A percentile compares a stretch with the other conserved stretches of the same genome.
Conservation (phyloP, 1,140 invertebrate species). For the Nylanderia fulva region DNA sequence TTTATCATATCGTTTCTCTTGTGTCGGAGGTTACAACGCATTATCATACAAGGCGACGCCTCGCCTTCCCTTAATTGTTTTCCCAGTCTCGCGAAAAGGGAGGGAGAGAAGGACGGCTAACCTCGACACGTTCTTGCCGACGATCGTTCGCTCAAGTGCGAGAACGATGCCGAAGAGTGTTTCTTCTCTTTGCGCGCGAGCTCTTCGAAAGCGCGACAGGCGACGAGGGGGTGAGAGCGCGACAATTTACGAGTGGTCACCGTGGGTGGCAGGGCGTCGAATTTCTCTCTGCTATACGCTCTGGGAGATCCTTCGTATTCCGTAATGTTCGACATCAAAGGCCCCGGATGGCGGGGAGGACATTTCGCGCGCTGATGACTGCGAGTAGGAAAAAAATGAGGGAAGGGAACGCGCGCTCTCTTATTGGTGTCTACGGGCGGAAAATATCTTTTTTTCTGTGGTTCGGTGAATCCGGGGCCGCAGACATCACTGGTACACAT, state of each 20-base stretch:
- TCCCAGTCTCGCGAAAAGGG: conserved; percentile 50
- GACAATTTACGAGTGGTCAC: conserved; percentile 72
- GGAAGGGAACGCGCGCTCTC: background rate
- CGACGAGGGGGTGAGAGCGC: conserved; percentile 23
- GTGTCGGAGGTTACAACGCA: conserved; percentile 80
- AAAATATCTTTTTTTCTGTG: conserved; percentile 50
- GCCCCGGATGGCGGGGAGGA: background rate
- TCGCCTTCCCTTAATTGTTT: conserved; percentile 82
- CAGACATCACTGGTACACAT: conserved; percentile 22
- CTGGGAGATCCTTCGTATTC: conserved; percentile 54
- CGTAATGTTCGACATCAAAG: conserved; percentile 68
- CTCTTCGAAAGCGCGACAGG: conserved; percentile 14
- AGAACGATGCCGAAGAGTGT: conserved; percentile 64
- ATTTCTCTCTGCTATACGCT: conserved; percentile 58
- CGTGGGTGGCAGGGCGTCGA: conserved; percentile 67
- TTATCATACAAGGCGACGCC: conserved; percentile 84
- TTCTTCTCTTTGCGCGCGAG: conserved; percentile 59
- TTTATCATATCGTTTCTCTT: conserved; percentile 78
- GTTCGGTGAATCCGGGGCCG: conserved; percentile 17
- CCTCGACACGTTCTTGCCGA: conserved; percentile 10
- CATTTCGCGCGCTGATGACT: conserved; percentile 53
- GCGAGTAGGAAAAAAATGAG: conserved; percentile 10
- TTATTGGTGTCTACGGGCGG: conserved; percentile 46
- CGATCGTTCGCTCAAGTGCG: conserved; percentile 65
- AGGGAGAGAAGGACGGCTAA: background rate